Percentiles rank a stretch among this genome's conserved stretches.
phyloP scores from a whole-genome alignment of 2,113 vertebrate genomes.

The Pseudorectes ferrugineus region DNA sequence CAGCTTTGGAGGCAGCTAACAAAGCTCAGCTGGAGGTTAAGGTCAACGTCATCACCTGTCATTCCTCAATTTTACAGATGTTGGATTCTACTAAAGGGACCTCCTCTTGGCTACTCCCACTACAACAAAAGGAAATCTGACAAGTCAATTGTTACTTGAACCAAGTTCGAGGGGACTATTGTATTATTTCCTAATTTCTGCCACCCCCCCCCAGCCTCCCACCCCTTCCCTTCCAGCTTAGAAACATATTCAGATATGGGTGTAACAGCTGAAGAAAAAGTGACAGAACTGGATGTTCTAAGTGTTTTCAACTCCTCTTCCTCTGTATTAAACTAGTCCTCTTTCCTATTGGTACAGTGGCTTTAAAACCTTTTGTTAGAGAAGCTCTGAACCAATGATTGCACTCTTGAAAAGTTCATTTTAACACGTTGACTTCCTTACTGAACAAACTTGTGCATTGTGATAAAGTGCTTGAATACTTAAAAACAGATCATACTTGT shows the following conservation, averaged over 20 bases:
- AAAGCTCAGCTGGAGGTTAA: neutral
- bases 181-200: neutral
- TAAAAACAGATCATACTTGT: neutral
- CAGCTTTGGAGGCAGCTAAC: neutral
- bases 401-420: neutral
- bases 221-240: neutral
- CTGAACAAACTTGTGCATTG: neutral
- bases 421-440: neutral
- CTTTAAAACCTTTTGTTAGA: neutral
- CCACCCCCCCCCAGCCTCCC: accelerated
- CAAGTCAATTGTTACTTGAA: neutral
- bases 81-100: neutral
- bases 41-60: neutral
- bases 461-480: neutral
- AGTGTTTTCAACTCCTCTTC: neutral
- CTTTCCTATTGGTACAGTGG: neutral
- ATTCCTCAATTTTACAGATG: neutral
- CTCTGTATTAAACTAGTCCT: neutral
- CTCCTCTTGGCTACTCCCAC: neutral
- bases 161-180: neutral
- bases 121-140: neutral
- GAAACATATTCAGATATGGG: neutral
- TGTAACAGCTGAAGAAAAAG: neutral
- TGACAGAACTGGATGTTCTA: neutral
- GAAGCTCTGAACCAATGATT: neutral